phyloP scores from a whole-genome alignment of 1,140 invertebrate genomes.

The Philopotamus ludificatus region DNA sequence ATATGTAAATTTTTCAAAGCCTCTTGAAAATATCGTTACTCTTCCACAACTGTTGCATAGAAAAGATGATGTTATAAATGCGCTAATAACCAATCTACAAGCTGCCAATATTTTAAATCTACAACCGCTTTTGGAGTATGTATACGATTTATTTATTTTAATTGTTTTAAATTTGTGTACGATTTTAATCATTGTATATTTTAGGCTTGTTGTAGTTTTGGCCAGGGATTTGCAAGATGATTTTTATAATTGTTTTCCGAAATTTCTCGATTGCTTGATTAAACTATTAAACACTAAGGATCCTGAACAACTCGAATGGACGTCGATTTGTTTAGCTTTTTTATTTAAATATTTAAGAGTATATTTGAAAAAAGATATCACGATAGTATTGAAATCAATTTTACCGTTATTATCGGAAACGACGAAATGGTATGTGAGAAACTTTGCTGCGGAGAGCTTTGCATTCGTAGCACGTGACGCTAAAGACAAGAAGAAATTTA shows the following conservation, averaged over 20 bases:
- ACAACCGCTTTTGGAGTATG: constrained; percentile 82
- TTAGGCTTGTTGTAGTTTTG: constrained; percentile 77
- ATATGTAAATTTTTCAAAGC: constrained; percentile 72
- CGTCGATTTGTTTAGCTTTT: constrained; percentile 80
- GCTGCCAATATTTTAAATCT: constrained; percentile 69
- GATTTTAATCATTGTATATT: constrained; percentile 44
- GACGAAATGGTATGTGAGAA: constrained; percentile 77
- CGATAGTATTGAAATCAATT: constrained; percentile 70
- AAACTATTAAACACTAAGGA: constrained; percentile 74
- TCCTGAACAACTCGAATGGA: constrained; percentile 78
- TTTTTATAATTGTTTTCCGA: constrained; percentile 80
- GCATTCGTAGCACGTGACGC: constrained; percentile 88
- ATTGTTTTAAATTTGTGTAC: constrained; percentile 4
- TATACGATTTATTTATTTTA: constrained; percentile 43
- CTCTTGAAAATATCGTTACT: constrained; percentile 71
- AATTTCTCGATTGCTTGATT: constrained; percentile 69
- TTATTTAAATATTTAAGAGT: constrained; percentile 86
- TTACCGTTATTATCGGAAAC: constrained; percentile 71
- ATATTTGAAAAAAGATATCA: constrained; percentile 77
- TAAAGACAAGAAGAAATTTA: constrained; percentile 73
- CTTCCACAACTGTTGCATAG: constrained; percentile 76
- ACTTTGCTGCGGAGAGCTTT: constrained; percentile 94
- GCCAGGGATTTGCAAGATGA: constrained; percentile 83
- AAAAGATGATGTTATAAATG: constrained; percentile 72
- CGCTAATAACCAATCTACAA: constrained; percentile 70